These are phyloP conservation scores for Meriones unguiculatus DNA, from an alignment of 2,113 vertebrate species.

Conservation along the genomic window DNA sequence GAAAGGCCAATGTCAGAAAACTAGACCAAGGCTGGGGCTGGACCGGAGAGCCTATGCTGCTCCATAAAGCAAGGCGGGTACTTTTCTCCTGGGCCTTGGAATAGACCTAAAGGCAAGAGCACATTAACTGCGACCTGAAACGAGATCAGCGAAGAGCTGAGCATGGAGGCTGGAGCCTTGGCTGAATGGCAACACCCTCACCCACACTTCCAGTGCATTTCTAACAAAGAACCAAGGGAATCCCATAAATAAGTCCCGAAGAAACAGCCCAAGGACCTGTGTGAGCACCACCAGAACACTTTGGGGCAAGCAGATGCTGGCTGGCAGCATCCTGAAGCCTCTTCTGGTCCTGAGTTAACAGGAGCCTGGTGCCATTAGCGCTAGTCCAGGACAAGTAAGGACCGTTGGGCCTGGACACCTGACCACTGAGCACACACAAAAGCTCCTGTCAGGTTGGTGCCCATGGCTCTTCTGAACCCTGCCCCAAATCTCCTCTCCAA, in stretches of 20 bases:
- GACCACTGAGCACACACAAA: not conserved
- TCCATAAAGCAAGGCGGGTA: not conserved
- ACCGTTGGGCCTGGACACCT: not conserved
- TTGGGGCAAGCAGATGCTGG: not conserved
- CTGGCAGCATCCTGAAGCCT: not conserved
- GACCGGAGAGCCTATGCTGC: not conserved
- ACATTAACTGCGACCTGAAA: not conserved
- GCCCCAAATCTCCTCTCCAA: not conserved
- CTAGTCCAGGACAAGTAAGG: conserved; percentile 3
- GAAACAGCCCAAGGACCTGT: conserved; percentile 12
- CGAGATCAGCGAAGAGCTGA: not conserved
- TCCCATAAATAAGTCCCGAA: conserved; percentile 35
- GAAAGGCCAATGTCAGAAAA: conserved; percentile 10
- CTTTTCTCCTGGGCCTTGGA: not conserved
- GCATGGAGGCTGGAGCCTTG: not conserved
- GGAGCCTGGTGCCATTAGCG: not conserved
- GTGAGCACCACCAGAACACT: not conserved
- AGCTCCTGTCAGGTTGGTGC: not conserved
- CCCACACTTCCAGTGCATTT: not conserved
- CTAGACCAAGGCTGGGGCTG: not conserved
- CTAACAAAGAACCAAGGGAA: conserved; percentile 2
- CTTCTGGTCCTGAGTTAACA: not conserved
- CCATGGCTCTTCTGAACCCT: not conserved
- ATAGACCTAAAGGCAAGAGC: conserved; percentile 24
- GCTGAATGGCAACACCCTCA: not conserved